Conservation (phyloP, 2,888 invertebrate species). For the Caenorhabditis macrosperma region DNA sequence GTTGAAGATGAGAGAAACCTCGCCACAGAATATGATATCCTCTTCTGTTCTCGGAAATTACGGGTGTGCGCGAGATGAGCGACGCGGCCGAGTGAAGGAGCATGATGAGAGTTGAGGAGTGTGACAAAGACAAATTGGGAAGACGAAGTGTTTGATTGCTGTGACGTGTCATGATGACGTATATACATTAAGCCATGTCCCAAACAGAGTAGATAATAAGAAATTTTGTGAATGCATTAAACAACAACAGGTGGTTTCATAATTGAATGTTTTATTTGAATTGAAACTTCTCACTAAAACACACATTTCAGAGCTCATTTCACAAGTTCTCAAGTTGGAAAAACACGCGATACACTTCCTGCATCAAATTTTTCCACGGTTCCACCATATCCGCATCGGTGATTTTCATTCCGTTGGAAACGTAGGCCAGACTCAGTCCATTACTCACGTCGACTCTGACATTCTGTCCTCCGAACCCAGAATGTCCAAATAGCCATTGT, state of each 20-base stretch:
- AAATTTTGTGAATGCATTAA: too few species aligned
- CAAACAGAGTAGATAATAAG: too few species aligned
- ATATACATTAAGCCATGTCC: too few species aligned
- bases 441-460: slow-evolving; percentile 68
- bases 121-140: neutral
- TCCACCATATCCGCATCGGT: slow-evolving; percentile 68
- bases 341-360: slow-evolving; percentile 57
- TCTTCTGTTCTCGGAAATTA: neutral
- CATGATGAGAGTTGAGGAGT: neutral
- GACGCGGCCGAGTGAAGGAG: too few species aligned
- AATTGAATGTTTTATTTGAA: too few species aligned
- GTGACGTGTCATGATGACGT: too few species aligned
- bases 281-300: too few species aligned
- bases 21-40: neutral
- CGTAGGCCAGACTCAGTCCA: slow-evolving; percentile 66
- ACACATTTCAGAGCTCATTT: too few species aligned
- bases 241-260: too few species aligned
- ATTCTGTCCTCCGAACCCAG: slow-evolving; percentile 73
- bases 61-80: too few species aligned
- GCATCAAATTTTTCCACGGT: slow-evolving; percentile 59
- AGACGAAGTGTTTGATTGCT: too few species aligned
- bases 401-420: slow-evolving; percentile 72
- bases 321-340: neutral
- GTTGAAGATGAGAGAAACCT: neutral
- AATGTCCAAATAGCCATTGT: slow-evolving; percentile 73